phyloP scores from a whole-genome alignment of 2,113 vertebrate genomes.

The Nasalis larvatus region DNA sequence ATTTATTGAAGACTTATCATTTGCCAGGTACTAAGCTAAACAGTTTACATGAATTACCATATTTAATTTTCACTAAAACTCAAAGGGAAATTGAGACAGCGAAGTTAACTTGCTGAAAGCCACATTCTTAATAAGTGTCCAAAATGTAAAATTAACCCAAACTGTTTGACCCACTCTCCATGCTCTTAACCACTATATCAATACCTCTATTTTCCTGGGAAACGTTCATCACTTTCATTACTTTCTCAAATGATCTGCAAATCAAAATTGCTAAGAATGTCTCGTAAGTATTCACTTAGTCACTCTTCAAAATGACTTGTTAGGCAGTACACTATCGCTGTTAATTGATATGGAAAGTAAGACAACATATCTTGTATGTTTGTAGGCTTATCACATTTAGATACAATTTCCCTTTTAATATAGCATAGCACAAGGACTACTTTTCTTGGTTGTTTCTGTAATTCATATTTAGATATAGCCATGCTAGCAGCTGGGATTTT shows the following conservation, averaged over 20 bases:
- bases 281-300: not conserved
- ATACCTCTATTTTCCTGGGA: not conserved
- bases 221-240: not conserved
- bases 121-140: not conserved
- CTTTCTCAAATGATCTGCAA: not conserved
- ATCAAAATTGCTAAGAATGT: not conserved
- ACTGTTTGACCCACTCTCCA: not conserved
- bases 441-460: not conserved
- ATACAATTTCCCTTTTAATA: not conserved
- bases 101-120: not conserved
- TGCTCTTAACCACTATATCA: not conserved
- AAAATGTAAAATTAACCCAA: not conserved
- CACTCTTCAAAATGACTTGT: not conserved
- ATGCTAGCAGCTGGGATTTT: not conserved
- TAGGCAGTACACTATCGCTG: not conserved
- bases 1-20: not conserved
- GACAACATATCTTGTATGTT: not conserved
- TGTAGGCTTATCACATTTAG: not conserved
- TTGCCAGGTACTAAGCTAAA: not conserved
- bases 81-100: not conserved
- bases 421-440: not conserved
- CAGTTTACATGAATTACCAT: not conserved
- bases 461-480: not conserved
- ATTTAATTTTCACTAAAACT: conserved; percentile 20
- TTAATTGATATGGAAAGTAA: not conserved